phyloP scores from a whole-genome alignment of 1,140 invertebrate genomes.

The Bombus terrestris region DNA sequence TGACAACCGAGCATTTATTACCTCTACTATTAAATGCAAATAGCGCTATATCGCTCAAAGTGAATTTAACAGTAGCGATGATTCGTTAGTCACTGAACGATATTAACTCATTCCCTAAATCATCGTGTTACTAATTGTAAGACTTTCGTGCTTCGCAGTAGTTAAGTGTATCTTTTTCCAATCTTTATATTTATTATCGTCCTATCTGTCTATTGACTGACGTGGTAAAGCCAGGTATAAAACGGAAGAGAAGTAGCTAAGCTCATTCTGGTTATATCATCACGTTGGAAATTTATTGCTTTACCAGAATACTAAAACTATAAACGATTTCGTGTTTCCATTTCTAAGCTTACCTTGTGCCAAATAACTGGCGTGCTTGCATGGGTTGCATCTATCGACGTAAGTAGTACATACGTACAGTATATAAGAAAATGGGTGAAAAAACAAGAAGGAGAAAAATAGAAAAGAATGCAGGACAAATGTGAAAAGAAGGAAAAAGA shows the following conservation, averaged over 20 bases:
- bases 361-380: background rate
- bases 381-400: background rate
- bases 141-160: background rate
- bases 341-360: background rate
- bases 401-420: too few relatives aligned
- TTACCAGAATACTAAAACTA: constrained; percentile 2
- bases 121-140: too few relatives aligned
- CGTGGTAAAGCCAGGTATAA: background rate
- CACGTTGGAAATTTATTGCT: constrained; percentile 2
- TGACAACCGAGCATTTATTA: too few relatives aligned
- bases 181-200: background rate
- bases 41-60: too few relatives aligned
- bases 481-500: background rate
- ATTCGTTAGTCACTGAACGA: too few relatives aligned
- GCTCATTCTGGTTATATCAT: background rate
- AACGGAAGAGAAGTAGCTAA: background rate
- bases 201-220: background rate
- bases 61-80: too few relatives aligned
- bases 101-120: too few relatives aligned
- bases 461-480: background rate
- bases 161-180: background rate
- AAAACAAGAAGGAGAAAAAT: background rate
- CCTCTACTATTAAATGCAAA: too few relatives aligned
- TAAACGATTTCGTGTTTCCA: background rate
- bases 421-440: background rate